These are phyloP conservation scores for Pithys albifrons DNA, from an alignment of 2,113 vertebrate genomes.

Conservation along the genomic window DNA sequence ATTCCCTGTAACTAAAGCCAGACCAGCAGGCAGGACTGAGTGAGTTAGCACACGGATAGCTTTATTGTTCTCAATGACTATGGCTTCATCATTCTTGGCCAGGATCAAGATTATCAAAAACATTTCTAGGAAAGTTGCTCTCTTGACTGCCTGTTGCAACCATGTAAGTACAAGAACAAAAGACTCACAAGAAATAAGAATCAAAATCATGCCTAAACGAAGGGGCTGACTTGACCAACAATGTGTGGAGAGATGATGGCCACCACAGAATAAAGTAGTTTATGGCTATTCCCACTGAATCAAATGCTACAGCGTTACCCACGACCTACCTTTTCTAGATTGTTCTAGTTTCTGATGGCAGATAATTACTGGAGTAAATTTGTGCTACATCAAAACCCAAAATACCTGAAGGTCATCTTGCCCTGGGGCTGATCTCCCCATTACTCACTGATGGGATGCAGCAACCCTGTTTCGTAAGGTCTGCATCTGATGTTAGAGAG, in stretches of 20 bases:
- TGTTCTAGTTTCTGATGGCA: not conserved
- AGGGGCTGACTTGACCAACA: not conserved
- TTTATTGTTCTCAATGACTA: not conserved
- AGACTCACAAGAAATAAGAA: not conserved
- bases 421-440: not conserved
- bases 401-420: not conserved
- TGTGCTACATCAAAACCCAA: not conserved
- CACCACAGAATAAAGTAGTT: not conserved
- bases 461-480: not conserved
- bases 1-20: not conserved
- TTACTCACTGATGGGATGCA: not conserved
- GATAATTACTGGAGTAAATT: not conserved
- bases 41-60: not conserved
- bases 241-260: not conserved
- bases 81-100: not conserved
- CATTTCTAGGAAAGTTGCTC: not conserved
- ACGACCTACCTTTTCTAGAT: not conserved
- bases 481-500: not conserved
- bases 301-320: not conserved
- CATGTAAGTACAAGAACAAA: not conserved
- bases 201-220: not conserved
- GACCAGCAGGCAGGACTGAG: not conserved
- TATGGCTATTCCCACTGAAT: not conserved
- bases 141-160: not conserved
- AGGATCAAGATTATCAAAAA: not conserved